These are phyloP conservation scores for Petrocephalus schoutedeni DNA, from an alignment of 2,797 vertebrate species.

Conservation along the genomic window DNA sequence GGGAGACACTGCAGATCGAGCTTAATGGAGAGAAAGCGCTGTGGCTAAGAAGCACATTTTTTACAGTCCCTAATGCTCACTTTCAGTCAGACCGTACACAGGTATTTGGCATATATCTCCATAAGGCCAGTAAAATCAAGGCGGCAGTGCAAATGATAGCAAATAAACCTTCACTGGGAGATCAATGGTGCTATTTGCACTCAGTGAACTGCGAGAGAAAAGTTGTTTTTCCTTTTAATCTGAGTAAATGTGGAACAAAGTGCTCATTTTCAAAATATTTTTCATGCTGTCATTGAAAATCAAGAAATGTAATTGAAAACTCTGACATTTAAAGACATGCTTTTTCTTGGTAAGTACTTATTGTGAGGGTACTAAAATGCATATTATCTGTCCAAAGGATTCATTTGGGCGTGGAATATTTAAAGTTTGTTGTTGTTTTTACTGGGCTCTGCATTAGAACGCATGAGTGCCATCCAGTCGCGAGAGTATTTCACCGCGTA, in stretches of 20 bases:
- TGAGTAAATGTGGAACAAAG: not conserved
- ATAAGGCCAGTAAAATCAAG: not conserved
- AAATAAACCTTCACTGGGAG: slow-evolving; percentile 17
- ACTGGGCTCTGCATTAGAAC: not conserved
- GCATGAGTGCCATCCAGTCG: not conserved
- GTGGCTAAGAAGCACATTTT: not conserved
- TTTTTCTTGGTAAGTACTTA: not conserved
- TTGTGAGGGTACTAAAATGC: not conserved
- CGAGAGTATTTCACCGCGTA: not conserved
- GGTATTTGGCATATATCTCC: not conserved
- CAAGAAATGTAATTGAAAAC: not conserved
- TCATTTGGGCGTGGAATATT: not conserved
- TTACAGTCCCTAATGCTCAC: not conserved
- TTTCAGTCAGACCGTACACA: not conserved
- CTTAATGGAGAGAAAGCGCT: not conserved
- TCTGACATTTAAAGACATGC: not conserved
- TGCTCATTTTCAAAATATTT: not conserved
- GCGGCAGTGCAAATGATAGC: not conserved
- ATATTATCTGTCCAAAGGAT: not conserved
- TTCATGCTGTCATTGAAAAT: not conserved
- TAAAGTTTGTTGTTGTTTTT: not conserved
- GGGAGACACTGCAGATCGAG: not conserved
- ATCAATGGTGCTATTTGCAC: not conserved
- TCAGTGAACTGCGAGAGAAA: not conserved
- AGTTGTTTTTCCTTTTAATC: not conserved